Evolutionary conservation across 2,888 invertebrate genomes (phyloP), one percentile per base, ranked within the genome.

Genomic region (Busseola fusca): DNA sequence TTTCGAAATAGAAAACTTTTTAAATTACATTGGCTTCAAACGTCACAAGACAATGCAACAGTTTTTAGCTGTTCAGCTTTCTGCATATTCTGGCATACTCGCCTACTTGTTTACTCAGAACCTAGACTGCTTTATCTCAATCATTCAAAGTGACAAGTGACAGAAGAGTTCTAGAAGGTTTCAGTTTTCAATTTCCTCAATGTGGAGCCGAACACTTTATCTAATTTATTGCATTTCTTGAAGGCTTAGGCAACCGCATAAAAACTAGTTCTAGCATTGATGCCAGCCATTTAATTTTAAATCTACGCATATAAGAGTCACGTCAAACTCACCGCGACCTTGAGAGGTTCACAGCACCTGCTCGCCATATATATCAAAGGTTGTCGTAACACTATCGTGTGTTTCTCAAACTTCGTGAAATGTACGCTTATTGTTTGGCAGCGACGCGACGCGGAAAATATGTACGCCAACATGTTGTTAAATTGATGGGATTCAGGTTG

Each of bases 361-460:
- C 87, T 88, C 72, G 82, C 86, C 86, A 88, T 89, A 88, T 91
- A 91, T 91, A 91, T 89, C 86, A 85, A 86, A 87, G 85, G 82
- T 87, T 89, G 90, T 90, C 91, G 88, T 86, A 87, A 88, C 87
- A 85, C 81, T 81, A 84, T 85, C 82, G 82, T 82, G 75, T 85
- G 78, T 82, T 85, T 82, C 83, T 76, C 59, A 69, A 69, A 70
- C 77, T 84, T 80, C 77, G 76, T 81, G 82, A 86, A 86, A 87
- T 84, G 86, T 86, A 82, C 84, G 84, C 86, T 89, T 87, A 93
- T 93, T 92, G 93, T 93, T 93, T 94, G 93, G 93, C 93, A 94
- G 78, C 84, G 79, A 65, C 65, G 76, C 80, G 80, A 88, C 87
- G 86, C 90, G 90, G 90, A 90, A 92, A 88, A 88, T 89, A 79